These are phyloP conservation scores for Morone chrysops DNA, from an alignment of 2,113 vertebrate species.

Conservation along the genomic window DNA sequence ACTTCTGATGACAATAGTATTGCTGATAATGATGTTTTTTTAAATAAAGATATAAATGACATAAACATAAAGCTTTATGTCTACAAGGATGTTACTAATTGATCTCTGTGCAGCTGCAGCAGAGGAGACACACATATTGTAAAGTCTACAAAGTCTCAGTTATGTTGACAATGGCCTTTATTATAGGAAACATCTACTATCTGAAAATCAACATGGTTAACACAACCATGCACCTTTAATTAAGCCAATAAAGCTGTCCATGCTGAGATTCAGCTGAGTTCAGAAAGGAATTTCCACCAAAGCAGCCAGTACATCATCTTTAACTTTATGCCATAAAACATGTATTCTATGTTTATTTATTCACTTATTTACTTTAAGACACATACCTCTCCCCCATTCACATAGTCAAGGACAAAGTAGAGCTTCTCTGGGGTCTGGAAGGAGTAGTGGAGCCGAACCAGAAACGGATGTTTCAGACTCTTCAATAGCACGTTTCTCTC, in stretches of 20 bases:
- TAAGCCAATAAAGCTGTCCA: neutral
- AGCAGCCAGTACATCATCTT: neutral
- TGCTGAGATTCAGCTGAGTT: neutral
- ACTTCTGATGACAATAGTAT: neutral
- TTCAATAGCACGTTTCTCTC: constrained; percentile 97
- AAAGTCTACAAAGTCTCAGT: neutral
- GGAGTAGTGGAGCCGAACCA: constrained; percentile 96
- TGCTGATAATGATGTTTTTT: neutral
- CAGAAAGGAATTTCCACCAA: neutral
- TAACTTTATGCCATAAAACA: no score
- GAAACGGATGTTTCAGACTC: constrained; percentile 95
- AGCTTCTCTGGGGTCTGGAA: constrained; percentile 98
- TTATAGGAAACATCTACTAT: neutral
- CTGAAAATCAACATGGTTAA: neutral
- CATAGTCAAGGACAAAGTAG: constrained; percentile 98
- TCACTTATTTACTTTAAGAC: neutral
- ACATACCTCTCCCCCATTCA: constrained; percentile 96
- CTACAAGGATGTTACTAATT: neutral
- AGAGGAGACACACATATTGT: neutral
- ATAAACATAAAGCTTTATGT: neutral
- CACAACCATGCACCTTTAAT: neutral
- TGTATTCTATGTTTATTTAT: neutral
- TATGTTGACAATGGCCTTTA: neutral
- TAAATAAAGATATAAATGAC: neutral
- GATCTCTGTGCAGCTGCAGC: neutral